Conservation (phyloP, 1,140 invertebrate species). For the Ericerus pela region DNA sequence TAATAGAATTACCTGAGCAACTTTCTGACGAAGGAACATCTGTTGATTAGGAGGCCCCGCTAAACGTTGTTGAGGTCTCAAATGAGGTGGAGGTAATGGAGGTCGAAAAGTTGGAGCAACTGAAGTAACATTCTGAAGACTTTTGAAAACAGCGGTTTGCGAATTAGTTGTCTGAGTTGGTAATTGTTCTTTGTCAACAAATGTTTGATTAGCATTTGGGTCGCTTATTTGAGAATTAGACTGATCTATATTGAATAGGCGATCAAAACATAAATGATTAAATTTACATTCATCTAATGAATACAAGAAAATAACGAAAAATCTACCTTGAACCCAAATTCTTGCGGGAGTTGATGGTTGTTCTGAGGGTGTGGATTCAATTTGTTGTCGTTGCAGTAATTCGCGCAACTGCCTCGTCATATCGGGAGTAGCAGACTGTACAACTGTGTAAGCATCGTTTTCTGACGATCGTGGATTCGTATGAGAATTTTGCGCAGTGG, state of each 20-base stretch:
- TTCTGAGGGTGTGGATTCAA: constrained; percentile 24
- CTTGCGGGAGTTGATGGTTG: neutral
- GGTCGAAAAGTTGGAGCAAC: constrained; percentile 30
- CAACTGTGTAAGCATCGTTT: neutral
- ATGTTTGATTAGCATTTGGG: constrained; percentile 1
- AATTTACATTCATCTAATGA: too few species aligned
- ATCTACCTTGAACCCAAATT: neutral
- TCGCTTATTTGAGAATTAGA: too few species aligned
- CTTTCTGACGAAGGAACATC: neutral
- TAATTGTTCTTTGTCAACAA: too few species aligned
- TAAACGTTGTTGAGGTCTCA: constrained; percentile 13
- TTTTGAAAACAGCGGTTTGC: too few species aligned
- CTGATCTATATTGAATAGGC: too few species aligned
- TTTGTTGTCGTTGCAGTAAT: constrained; percentile 57
- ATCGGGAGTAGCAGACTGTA: constrained; percentile 20
- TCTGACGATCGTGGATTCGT: neutral
- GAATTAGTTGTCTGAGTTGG: too few species aligned
- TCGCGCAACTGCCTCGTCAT: constrained; percentile 53
- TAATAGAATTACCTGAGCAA: neutral
- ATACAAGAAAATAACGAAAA: too few species aligned
- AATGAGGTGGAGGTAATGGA: constrained; percentile 28
- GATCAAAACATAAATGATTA: too few species aligned
- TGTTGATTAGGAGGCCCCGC: constrained; percentile 3
- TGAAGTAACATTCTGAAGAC: neutral
- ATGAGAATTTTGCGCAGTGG: neutral